Evolutionary conservation across 2,888 invertebrate species (phyloP).

Genomic region (Cheilosia grossa): DNA sequence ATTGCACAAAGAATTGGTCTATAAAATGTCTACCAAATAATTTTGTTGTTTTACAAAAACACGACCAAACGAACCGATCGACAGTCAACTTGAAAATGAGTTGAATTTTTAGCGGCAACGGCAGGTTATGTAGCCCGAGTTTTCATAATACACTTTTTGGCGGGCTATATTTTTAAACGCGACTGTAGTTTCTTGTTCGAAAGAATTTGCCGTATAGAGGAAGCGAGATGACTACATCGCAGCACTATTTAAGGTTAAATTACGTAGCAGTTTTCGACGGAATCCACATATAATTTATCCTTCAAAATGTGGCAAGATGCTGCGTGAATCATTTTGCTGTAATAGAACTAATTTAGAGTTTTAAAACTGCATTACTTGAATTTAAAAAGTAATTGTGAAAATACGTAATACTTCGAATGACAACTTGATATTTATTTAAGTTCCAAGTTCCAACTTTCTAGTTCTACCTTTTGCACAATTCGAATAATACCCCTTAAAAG

Average conservation of each 20-base stretch:
- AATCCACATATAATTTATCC: neutral
- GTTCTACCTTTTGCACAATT: too few relatives aligned
- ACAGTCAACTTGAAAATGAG: conserved; percentile 63
- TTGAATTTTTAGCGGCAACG: conserved; percentile 12
- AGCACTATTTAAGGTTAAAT: neutral
- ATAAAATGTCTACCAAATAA: neutral
- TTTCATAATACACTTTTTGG: conserved; percentile 44
- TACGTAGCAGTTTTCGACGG: neutral
- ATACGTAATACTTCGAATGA: too few relatives aligned
- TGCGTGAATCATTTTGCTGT: too few relatives aligned
- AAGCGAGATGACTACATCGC: conserved; percentile 37
- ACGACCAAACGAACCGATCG: conserved; percentile 52
- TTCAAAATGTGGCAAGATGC: neutral
- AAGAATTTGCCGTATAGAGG: neutral
- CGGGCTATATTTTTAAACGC: conserved; percentile 43
- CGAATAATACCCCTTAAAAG: too few relatives aligned
- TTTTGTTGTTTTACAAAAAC: neutral
- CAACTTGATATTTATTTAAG: too few relatives aligned
- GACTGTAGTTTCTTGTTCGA: conserved; percentile 38
- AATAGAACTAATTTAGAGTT: too few relatives aligned
- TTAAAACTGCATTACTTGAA: too few relatives aligned
- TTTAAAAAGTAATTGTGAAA: too few relatives aligned
- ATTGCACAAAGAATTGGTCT: neutral
- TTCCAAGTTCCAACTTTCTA: too few relatives aligned
- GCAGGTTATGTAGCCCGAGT: neutral